These are phyloP conservation scores for Limosa lapponica DNA, from an alignment of 2,797 vertebrate genomes.

Conservation along the genomic window DNA sequence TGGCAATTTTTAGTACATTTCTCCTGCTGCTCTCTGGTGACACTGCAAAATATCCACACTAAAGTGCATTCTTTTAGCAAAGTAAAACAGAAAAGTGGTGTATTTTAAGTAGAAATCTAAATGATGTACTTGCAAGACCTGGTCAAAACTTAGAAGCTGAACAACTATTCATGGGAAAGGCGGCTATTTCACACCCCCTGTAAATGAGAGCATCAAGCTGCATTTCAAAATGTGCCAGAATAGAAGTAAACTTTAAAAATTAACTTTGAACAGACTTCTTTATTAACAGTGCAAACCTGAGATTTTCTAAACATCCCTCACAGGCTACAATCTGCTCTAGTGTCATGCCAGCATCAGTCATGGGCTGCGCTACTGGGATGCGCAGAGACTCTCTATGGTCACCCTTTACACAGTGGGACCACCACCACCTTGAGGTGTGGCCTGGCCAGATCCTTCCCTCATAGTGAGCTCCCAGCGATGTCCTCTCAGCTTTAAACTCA, in stretches of 20 bases:
- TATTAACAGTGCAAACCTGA: not conserved
- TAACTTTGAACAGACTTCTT: not conserved
- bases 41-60: conserved; percentile 26
- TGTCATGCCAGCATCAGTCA: not conserved
- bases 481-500: not conserved
- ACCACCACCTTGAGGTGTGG: not conserved
- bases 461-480: not conserved
- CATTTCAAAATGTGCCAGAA: not conserved
- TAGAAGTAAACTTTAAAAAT: not conserved
- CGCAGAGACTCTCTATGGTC: not conserved
- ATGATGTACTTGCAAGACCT: conserved; percentile 45
- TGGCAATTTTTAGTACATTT: not conserved
- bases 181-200: not conserved
- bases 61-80: conserved; percentile 50
- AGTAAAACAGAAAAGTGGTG: conserved; percentile 48
- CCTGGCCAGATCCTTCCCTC: not conserved
- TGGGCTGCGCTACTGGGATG: not conserved
- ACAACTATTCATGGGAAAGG: not conserved
- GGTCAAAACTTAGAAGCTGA: not conserved
- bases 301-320: not conserved
- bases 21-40: conserved; percentile 34
- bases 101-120: conserved; percentile 68
- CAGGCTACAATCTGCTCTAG: not conserved
- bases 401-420: not conserved
- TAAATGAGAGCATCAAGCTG: not conserved